A percentile compares a stretch with the other conserved stretches of the same genome.
phyloP scores from a whole-genome alignment of 2,797 vertebrate species.

The Sebastiscus tertius region DNA sequence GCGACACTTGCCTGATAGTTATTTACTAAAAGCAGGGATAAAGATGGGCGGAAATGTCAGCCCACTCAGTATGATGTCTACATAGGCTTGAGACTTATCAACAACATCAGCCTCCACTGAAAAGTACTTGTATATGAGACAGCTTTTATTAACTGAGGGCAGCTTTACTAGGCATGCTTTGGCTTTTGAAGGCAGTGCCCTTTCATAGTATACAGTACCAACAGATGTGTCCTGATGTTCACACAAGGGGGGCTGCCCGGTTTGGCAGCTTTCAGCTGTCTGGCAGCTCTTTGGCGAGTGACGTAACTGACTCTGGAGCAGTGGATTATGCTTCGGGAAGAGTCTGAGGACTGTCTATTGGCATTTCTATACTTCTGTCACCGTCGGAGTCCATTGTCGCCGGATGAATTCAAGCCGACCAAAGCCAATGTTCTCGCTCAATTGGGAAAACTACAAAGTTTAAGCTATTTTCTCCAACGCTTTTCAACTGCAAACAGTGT shows the following conservation, averaged over 20 bases:
- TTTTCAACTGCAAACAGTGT: neutral
- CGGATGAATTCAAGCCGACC: neutral
- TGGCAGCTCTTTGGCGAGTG: conserved; percentile 51
- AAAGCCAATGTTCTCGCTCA: neutral
- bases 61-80: conserved; percentile 31
- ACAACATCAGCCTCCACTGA: conserved; percentile 9
- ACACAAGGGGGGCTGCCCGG: conserved; percentile 45
- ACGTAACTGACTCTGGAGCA: conserved; percentile 52
- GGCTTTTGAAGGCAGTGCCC: conserved; percentile 33
- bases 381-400: neutral
- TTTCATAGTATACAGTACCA: conserved; percentile 49
- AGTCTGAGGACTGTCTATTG: conserved; percentile 30
- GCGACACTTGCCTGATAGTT: conserved; percentile 22
- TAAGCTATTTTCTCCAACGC: neutral
- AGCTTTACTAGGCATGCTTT: conserved; percentile 20
- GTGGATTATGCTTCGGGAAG: conserved; percentile 40
- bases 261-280: conserved; percentile 62
- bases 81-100: conserved; percentile 24
- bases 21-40: conserved; percentile 17
- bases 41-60: conserved; percentile 39
- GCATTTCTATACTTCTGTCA: neutral
- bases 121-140: conserved; percentile 21
- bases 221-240: conserved; percentile 64
- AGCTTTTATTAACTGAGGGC: conserved; percentile 39
- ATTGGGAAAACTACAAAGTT: neutral